Conservation (phyloP, 2,113 vertebrate genomes). For the Halcyon malimbica region DNA sequence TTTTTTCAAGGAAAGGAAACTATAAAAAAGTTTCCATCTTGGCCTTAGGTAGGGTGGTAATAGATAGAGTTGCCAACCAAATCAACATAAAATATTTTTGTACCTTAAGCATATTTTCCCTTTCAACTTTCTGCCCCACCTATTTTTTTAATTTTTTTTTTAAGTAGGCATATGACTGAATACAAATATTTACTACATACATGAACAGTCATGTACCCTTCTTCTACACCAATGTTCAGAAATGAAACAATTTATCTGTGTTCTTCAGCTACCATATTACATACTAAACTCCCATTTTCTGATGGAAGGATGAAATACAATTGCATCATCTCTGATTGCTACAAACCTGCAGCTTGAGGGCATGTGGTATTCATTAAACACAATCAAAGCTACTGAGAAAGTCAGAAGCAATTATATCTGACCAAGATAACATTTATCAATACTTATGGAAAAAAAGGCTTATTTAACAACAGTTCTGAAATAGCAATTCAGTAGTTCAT, state of each 20-base stretch:
- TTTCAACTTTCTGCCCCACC: background rate
- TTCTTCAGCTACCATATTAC: background rate
- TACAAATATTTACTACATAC: background rate
- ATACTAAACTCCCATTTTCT: background rate
- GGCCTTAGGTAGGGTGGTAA: background rate
- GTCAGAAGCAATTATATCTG: background rate
- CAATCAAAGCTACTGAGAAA: background rate
- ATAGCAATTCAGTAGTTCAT: background rate
- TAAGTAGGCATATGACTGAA: background rate
- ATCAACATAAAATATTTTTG: background rate
- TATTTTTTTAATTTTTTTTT: background rate
- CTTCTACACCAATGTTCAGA: background rate
- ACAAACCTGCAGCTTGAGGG: background rate
- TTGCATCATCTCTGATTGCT: background rate
- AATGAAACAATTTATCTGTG: background rate
- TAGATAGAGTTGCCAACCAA: background rate
- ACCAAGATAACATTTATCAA: background rate
- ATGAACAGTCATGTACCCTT: background rate
- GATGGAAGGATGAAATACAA: background rate
- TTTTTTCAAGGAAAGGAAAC: background rate
- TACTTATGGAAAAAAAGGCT: background rate
- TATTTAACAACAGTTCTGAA: background rate
- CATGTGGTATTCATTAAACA: background rate
- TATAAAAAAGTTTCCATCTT: background rate
- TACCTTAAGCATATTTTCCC: background rate